Evolutionary conservation across 1,140 invertebrate genomes (phyloP).

Genomic region (Acyrthosiphon pisum): DNA sequence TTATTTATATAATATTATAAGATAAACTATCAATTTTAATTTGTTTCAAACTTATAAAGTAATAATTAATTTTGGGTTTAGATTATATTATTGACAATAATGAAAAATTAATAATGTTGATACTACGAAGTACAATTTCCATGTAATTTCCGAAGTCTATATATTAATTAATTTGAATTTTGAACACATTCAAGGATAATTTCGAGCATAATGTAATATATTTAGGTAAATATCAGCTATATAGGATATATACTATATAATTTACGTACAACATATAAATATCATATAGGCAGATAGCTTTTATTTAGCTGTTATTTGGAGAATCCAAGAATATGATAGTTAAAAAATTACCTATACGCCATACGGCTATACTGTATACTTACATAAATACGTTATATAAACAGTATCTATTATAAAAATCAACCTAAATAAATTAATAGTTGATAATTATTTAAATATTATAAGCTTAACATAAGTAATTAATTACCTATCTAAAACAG

Average conservation of each 20-base stretch:
- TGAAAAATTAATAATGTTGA: background rate
- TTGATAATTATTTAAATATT: background rate
- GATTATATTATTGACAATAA: background rate
- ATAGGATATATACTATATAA: background rate
- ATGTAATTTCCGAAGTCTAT: background rate
- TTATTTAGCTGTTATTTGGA: background rate
- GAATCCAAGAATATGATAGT: background rate
- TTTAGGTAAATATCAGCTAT: background rate
- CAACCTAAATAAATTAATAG: background rate
- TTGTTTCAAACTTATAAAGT: background rate
- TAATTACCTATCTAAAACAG: background rate
- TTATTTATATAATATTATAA: background rate
- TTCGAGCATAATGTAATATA: background rate
- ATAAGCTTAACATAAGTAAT: too few species aligned
- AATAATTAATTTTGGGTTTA: background rate
- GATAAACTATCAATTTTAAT: background rate
- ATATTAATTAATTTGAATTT: constrained; percentile 12
- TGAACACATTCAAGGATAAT: background rate
- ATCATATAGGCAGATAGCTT: background rate
- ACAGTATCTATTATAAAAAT: background rate
- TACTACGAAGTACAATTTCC: background rate
- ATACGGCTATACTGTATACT: background rate
- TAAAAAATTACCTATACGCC: background rate
- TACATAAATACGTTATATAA: background rate
- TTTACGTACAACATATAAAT: background rate